These are phyloP conservation scores for Lissonota sp. DNA, from an alignment of 2,888 invertebrate species.

Conservation along the genomic window DNA sequence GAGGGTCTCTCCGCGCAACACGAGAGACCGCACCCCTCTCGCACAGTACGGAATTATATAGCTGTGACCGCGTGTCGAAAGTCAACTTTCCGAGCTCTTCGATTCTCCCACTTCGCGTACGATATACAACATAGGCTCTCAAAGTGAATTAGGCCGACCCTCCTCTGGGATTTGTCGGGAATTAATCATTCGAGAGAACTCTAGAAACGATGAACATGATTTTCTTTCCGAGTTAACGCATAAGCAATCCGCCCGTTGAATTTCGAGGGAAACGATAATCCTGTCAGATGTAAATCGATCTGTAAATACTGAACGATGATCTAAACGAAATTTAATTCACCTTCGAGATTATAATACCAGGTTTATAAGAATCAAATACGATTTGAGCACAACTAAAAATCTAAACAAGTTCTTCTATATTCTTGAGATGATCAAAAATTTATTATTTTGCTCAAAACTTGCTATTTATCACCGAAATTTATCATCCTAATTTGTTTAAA, in stretches of 20 bases:
- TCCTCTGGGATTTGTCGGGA: constrained; percentile 44
- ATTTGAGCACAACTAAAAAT: no score
- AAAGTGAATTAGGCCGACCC: constrained; percentile 54
- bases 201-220: neutral
- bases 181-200: constrained; percentile 57
- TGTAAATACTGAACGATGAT: neutral
- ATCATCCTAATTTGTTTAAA: no score
- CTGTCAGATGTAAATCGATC: no score
- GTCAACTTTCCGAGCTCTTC: constrained; percentile 58
- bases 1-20: constrained; percentile 35
- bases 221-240: constrained; percentile 35
- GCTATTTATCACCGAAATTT: no score
- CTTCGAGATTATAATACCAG: neutral
- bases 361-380: no score
- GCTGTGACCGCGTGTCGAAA: constrained; percentile 57
- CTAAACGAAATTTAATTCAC: neutral
- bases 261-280: no score
- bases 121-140: constrained; percentile 12
- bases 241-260: neutral
- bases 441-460: no score
- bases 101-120: constrained; percentile 18
- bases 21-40: constrained; percentile 25
- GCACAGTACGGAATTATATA: constrained; percentile 35
- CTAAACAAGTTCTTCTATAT: no score
- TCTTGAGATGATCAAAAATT: no score